phyloP scores from a whole-genome alignment of 1,140 invertebrate genomes.

The Ceratoteleas bidentatus region DNA sequence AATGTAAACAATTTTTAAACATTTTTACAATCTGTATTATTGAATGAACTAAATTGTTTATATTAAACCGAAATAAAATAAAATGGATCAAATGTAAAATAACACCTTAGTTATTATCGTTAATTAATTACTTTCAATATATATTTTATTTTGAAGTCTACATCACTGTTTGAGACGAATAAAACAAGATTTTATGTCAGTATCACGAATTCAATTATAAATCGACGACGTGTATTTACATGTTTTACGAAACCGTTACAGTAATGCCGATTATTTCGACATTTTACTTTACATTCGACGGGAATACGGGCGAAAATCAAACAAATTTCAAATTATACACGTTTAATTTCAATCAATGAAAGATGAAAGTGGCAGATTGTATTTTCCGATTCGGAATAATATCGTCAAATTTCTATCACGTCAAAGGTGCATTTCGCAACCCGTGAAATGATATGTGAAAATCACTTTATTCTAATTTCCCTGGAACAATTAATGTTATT shows the following conservation, averaged over 20 bases:
- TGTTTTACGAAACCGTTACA: conserved; percentile 27
- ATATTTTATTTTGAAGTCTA: neutral
- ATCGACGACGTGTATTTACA: conserved; percentile 24
- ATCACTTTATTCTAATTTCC: no score
- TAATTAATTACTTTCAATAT: neutral
- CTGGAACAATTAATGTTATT: no score
- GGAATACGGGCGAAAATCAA: conserved; percentile 38
- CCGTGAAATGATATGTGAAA: no score
- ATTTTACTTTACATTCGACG: conserved; percentile 22
- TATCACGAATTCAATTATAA: conserved; percentile 31
- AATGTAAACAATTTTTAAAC: no score
- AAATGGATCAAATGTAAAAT: no score
- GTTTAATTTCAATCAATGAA: conserved; percentile 28
- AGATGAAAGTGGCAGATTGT: conserved; percentile 20
- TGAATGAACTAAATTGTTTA: no score
- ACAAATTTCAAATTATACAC: conserved; percentile 34
- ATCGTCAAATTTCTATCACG: conserved; percentile 14
- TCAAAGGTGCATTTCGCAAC: neutral
- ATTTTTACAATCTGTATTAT: no score
- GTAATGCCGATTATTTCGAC: conserved; percentile 28
- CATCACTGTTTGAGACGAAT: neutral
- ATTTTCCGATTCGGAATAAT: conserved; percentile 23
- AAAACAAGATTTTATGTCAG: conserved; percentile 9
- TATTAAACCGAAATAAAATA: no score
- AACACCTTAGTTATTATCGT: no score